These are phyloP conservation scores for Chrysomallon squamiferum DNA, from an alignment of 1,140 invertebrate species.

Conservation along the genomic window DNA sequence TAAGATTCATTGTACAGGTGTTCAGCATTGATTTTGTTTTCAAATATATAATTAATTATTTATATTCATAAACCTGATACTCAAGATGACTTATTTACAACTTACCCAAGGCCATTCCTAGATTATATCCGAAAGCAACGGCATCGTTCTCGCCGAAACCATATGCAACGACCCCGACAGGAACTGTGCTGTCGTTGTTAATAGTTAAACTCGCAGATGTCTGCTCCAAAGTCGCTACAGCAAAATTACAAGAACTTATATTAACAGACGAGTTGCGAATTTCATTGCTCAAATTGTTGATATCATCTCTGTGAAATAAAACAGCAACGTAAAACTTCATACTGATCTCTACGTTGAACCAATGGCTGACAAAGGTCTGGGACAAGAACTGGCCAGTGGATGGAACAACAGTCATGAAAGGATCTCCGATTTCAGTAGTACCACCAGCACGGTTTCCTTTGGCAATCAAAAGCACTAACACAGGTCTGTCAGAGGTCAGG, in stretches of 20 bases:
- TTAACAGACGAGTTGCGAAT: background rate
- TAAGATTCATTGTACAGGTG: no score
- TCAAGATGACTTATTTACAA: no score
- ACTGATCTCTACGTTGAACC: background rate
- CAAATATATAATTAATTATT: no score
- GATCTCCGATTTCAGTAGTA: background rate
- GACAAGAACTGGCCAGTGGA: background rate
- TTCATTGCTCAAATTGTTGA: no score
- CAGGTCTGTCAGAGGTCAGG: background rate
- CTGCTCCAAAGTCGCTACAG: background rate
- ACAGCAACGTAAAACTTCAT: background rate
- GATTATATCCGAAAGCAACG: background rate
- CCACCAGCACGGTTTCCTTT: background rate
- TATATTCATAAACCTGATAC: no score
- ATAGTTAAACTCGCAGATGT: background rate
- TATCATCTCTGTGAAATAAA: no score
- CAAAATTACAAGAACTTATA: background rate
- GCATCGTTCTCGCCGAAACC: background rate
- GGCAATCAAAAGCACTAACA: background rate
- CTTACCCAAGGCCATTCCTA: constrained; percentile 5
- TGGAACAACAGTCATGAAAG: background rate
- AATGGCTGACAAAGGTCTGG: background rate
- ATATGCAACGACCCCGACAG: background rate
- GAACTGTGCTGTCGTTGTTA: background rate
- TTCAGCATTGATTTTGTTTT: no score